Percentiles rank a stretch among this genome's conserved stretches.
Conservation (phyloP, 2,113 vertebrate genomes). For the Hippotragus niger region DNA sequence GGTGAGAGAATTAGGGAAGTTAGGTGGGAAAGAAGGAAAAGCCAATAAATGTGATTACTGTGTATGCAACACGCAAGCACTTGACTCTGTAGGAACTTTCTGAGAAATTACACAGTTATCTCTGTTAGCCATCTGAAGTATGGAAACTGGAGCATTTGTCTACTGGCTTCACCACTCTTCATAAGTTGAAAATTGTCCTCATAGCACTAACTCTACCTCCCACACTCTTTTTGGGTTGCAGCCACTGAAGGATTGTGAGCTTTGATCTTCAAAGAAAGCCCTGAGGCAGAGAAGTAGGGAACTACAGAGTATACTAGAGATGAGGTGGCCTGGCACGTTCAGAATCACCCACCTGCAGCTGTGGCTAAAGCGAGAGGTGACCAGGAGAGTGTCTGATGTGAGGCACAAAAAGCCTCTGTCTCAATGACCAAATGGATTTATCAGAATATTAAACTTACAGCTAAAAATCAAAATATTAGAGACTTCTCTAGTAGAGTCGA, state of each 20-base stretch:
- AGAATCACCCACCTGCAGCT: not conserved
- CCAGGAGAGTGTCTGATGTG: fast-evolving
- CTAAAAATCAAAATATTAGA: not conserved
- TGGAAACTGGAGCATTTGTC: not conserved
- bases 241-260: not conserved
- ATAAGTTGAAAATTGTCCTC: not conserved
- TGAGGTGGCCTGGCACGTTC: too few relatives aligned
- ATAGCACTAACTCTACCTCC: too few relatives aligned
- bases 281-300: not conserved
- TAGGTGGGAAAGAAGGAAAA: not conserved
- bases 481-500: not conserved
- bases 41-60: not conserved
- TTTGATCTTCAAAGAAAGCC: not conserved
- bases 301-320: too few relatives aligned
- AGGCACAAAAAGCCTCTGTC: not conserved
- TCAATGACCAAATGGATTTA: not conserved
- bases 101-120: not conserved
- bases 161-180: not conserved
- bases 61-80: not conserved
- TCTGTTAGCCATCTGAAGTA: not conserved
- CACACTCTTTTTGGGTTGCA: not conserved
- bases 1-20: not conserved
- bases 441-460: not conserved
- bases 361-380: not conserved
- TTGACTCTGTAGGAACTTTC: not conserved